Evolutionary conservation across 2,113 vertebrate species (phyloP).

Genomic region (Cyprinodon variegatus): DNA sequence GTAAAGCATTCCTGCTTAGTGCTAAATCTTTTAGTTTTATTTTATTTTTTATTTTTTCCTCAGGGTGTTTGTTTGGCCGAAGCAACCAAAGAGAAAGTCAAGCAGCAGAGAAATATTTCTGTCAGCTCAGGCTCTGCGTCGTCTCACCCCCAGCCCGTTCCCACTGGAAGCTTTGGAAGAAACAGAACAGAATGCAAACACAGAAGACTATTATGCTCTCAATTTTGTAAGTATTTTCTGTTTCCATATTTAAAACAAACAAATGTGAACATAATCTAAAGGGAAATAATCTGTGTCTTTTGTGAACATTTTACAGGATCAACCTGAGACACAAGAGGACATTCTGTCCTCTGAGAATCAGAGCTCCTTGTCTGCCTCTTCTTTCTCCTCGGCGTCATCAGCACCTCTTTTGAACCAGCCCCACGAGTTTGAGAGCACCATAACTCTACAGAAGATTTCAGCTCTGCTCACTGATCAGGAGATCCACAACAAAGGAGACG

Average conservation of each 20-base stretch:
- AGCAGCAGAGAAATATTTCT: constrained; percentile 28
- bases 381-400: constrained; percentile 45
- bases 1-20: not conserved
- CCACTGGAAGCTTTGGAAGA: constrained; percentile 12
- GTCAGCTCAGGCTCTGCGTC: not conserved
- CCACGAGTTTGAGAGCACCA: constrained; percentile 18
- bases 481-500: constrained; percentile 14
- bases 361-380: constrained; percentile 28
- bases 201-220: constrained; percentile 6
- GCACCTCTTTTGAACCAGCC: not conserved
- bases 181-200: constrained; percentile 9
- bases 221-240: constrained; percentile 14
- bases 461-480: constrained; percentile 37
- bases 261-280: not conserved
- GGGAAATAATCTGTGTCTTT: not conserved
- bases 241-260: not conserved
- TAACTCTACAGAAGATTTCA: constrained; percentile 48
- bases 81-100: constrained; percentile 28
- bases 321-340: not conserved
- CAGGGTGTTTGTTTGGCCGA: constrained; percentile 57
- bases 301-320: constrained; percentile 7
- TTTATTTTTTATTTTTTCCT: not conserved
- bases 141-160: constrained; percentile 24
- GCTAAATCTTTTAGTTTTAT: not conserved
- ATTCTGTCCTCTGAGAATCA: constrained; percentile 29